Percentiles rank a stretch among this genome's conserved stretches.
phyloP scores from a whole-genome alignment of 2,888 invertebrate species.

The Liopterus haemorrhoidalis region DNA sequence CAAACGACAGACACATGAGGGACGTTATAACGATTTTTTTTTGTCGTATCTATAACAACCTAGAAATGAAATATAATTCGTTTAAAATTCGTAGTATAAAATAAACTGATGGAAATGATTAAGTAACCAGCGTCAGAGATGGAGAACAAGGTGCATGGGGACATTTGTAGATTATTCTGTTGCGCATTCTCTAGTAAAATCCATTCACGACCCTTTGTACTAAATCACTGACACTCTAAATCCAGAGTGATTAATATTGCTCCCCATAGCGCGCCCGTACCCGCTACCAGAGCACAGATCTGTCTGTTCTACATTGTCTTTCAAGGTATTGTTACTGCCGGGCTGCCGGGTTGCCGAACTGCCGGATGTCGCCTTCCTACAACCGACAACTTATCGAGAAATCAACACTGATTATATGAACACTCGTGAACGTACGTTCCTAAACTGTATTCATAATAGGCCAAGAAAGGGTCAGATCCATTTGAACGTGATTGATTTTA shows the following conservation, averaged over 20 bases:
- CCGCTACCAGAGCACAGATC: slow-evolving; percentile 6
- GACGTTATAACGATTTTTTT: too few relatives aligned
- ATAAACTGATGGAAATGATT: slow-evolving; percentile 12
- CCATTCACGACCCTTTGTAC: too few relatives aligned
- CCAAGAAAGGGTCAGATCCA: too few relatives aligned
- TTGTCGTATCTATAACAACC: slow-evolving; percentile 4
- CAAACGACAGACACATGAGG: too few relatives aligned
- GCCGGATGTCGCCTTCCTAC: too few relatives aligned
- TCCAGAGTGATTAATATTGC: slow-evolving; percentile 15
- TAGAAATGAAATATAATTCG: background rate
- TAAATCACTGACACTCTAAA: slow-evolving; percentile 19
- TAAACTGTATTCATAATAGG: too few relatives aligned
- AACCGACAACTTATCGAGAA: too few relatives aligned
- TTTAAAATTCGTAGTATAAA: slow-evolving; percentile 6
- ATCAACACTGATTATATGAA: too few relatives aligned
- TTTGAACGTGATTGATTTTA: too few relatives aligned
- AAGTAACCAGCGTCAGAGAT: slow-evolving; percentile 4
- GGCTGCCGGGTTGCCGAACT: too few relatives aligned
- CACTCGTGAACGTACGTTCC: too few relatives aligned
- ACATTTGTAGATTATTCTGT: slow-evolving; percentile 10
- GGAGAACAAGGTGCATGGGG: background rate
- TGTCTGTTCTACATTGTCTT: slow-evolving; percentile 6
- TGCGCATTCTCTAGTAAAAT: slow-evolving; percentile 10
- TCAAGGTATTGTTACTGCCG: slow-evolving; percentile 11
- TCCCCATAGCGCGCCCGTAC: slow-evolving; percentile 8